These are phyloP conservation scores for Orcinus orca DNA, from an alignment of 2,113 vertebrate species.

Conservation along the genomic window DNA sequence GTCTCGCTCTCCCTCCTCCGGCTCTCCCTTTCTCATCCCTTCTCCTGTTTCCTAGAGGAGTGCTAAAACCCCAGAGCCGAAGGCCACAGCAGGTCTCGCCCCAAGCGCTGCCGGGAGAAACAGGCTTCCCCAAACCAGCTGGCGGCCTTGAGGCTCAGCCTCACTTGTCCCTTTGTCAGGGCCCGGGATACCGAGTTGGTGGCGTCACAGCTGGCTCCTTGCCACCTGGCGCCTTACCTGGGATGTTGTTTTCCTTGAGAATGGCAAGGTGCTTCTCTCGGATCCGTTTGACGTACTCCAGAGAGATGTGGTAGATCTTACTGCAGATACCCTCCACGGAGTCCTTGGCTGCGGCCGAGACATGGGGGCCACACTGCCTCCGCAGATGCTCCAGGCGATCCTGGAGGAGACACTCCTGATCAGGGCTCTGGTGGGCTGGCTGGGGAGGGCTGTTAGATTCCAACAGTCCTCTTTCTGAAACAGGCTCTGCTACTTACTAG, in stretches of 20 bases:
- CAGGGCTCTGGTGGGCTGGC: not conserved
- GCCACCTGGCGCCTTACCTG: constrained; percentile 79
- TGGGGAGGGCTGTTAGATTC: not conserved
- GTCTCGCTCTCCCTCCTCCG: not conserved
- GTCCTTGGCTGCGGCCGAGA: constrained; percentile 95
- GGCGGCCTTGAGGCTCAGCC: not conserved
- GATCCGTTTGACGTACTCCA: constrained; percentile 94
- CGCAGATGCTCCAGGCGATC: constrained; percentile 97
- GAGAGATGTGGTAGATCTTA: constrained; percentile 97
- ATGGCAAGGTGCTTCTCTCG: constrained; percentile 92
- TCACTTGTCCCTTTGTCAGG: not conserved
- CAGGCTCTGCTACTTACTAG: not conserved
- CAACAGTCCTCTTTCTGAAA: not conserved
- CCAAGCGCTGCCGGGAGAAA: not conserved
- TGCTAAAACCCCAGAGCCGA: not conserved
- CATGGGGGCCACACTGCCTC: constrained; percentile 95
- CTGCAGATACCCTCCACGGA: constrained; percentile 98
- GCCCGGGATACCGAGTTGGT: not conserved
- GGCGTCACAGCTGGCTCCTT: not conserved
- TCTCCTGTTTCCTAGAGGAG: not conserved
- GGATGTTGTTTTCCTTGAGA: constrained; percentile 91
- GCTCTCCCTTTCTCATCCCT: not conserved
- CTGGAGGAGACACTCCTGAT: constrained; percentile 77
- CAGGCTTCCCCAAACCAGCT: not conserved
- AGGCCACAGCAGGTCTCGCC: not conserved